Conservation (phyloP, 2,113 vertebrate species). For the Hepsetus odoe region DNA sequence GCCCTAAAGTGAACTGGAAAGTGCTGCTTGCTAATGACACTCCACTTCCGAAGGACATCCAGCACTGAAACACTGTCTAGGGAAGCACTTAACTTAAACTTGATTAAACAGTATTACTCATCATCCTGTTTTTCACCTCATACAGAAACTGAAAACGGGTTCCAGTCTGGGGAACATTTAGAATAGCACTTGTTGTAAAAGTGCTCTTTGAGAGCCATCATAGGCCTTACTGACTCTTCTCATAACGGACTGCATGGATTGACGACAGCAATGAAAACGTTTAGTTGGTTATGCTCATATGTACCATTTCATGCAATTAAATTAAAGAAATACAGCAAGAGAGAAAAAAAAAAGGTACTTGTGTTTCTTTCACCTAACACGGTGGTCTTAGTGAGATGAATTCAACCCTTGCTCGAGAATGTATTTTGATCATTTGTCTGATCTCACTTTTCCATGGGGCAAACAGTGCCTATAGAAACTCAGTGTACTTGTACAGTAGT, state of each 20-base stretch:
- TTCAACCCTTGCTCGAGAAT: slow-evolving; percentile 53
- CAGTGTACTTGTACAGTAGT: slow-evolving; percentile 46
- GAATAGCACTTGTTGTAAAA: slow-evolving; percentile 58
- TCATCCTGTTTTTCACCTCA: slow-evolving; percentile 9
- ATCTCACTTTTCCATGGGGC: slow-evolving; percentile 38
- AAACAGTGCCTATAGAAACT: slow-evolving; percentile 45
- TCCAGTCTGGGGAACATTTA: slow-evolving; percentile 34
- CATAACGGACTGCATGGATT: slow-evolving; percentile 44
- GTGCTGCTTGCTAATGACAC: slow-evolving; percentile 11
- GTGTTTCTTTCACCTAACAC: slow-evolving; percentile 54
- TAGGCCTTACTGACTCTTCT: slow-evolving; percentile 53
- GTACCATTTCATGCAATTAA: slow-evolving; percentile 45
- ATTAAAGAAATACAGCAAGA: slow-evolving; percentile 50
- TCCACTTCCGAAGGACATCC: slow-evolving; percentile 18
- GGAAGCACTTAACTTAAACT: slow-evolving; percentile 59
- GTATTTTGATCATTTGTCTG: slow-evolving; percentile 61
- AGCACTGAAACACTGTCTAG: slow-evolving; percentile 33
- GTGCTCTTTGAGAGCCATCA: slow-evolving; percentile 48
- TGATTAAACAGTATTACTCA: slow-evolving; percentile 51
- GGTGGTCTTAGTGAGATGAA: slow-evolving; percentile 53
- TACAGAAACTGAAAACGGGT: slow-evolving; percentile 16
- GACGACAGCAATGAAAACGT: slow-evolving; percentile 10
- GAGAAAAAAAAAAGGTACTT: slow-evolving; percentile 42
- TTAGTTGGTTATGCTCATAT: slow-evolving; percentile 44
- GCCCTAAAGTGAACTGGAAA: slow-evolving; percentile 15